A percentile compares a stretch with the other conserved stretches of the same genome.
These are phyloP conservation scores for Cynopterus sphinx DNA, from an alignment of 2,797 vertebrate species.

Conservation along the genomic window DNA sequence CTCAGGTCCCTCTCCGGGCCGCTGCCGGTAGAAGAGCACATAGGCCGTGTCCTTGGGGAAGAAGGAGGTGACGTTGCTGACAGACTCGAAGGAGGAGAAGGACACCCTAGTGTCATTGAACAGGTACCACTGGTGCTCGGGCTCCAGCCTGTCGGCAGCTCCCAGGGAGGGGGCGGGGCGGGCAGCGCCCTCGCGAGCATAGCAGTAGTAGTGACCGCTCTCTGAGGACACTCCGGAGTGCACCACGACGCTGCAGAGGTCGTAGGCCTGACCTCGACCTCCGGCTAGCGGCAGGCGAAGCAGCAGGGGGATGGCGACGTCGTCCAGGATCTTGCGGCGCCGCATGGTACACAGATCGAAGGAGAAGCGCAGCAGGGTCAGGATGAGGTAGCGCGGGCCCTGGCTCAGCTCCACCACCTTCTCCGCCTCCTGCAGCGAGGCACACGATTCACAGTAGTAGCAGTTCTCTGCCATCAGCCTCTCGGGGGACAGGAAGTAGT, in stretches of 20 bases:
- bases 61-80: constrained; percentile 88
- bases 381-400: constrained; percentile 88
- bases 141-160: constrained; percentile 76
- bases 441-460: constrained; percentile 88
- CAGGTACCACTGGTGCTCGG: constrained; percentile 88
- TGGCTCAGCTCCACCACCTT: constrained; percentile 87
- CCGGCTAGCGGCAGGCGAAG: constrained; percentile 85
- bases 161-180: background rate
- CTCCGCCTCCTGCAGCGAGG: constrained; percentile 89
- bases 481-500: constrained; percentile 89
- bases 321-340: constrained; percentile 89
- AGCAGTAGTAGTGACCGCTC: constrained; percentile 90
- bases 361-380: constrained; percentile 89
- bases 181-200: constrained; percentile 85
- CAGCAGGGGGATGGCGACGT: constrained; percentile 85
- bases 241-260: constrained; percentile 89
- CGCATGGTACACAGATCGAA: constrained; percentile 87
- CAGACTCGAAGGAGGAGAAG: constrained; percentile 89
- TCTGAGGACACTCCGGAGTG: constrained; percentile 89
- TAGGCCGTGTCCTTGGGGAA: constrained; percentile 91
- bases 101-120: constrained; percentile 90
- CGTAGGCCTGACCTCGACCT: constrained; percentile 79
- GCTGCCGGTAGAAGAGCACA: constrained; percentile 87
- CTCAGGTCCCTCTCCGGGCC: constrained; percentile 12
- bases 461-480: constrained; percentile 88